These are phyloP conservation scores for Connochaetes taurinus DNA, from an alignment of 2,113 vertebrate genomes.

Conservation along the genomic window DNA sequence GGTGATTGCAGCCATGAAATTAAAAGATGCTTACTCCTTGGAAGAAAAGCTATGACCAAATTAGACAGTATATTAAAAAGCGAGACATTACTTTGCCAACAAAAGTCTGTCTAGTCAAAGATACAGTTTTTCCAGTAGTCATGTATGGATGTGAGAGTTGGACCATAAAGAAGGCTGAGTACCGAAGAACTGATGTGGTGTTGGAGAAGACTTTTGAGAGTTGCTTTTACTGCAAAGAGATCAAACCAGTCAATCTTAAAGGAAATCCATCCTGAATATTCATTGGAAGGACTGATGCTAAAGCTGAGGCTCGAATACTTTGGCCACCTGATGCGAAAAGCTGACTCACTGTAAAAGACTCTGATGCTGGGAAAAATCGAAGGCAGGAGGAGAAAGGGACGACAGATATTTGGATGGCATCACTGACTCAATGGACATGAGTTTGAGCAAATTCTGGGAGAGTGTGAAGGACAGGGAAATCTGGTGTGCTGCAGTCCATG, in stretches of 20 bases:
- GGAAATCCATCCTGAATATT: not conserved
- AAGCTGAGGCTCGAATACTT: not conserved
- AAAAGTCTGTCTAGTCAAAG: not conserved
- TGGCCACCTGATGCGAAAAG: accelerated
- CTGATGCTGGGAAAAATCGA: not conserved
- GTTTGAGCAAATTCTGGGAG: not conserved
- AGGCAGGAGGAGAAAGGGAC: not conserved
- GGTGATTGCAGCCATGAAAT: not conserved
- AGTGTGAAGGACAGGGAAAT: not conserved
- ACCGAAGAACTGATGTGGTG: not conserved
- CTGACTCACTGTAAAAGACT: not conserved
- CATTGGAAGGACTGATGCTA: not conserved
- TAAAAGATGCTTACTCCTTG: not conserved
- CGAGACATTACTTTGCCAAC: not conserved
- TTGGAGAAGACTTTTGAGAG: not conserved
- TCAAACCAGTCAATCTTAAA: not conserved
- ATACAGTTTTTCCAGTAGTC: not conserved
- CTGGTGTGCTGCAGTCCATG: not conserved
- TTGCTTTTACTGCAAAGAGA: not conserved
- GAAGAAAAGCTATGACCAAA: not conserved
- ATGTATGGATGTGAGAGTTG: not conserved
- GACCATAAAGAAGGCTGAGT: not conserved
- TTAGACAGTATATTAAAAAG: not conserved
- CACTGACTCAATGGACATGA: not conserved
- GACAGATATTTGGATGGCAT: not conserved